Percentiles rank a stretch among this genome's conserved stretches.
Conservation (phyloP, 2,113 vertebrate species). For the Sebastes fasciatus region DNA sequence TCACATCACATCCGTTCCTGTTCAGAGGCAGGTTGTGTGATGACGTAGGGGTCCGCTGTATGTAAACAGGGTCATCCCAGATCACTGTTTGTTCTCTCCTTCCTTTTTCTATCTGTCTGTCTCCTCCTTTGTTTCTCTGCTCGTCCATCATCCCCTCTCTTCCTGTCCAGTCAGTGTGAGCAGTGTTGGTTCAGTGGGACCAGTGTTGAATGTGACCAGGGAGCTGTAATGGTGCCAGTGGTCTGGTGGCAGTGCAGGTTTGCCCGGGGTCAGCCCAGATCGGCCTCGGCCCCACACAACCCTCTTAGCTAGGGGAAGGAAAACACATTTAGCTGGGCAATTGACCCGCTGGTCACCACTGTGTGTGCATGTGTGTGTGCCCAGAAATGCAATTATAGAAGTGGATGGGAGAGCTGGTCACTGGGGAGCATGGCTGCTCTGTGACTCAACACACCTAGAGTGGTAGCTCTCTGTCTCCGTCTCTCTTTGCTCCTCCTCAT, state of each 20-base stretch:
- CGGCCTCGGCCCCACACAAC: conserved; percentile 22
- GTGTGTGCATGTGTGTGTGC: conserved; percentile 40
- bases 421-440: conserved; percentile 69
- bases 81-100: neutral
- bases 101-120: too few species aligned
- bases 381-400: conserved; percentile 94
- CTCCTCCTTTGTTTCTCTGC: too few species aligned
- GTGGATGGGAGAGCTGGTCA: conserved; percentile 85
- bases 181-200: conserved; percentile 23
- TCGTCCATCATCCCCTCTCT: conserved; percentile 53
- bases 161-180: conserved; percentile 30
- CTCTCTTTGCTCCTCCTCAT: neutral
- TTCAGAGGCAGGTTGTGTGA: neutral
- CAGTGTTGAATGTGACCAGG: conserved; percentile 31
- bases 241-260: conserved; percentile 40
- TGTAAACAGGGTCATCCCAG: neutral
- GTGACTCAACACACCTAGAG: conserved; percentile 53
- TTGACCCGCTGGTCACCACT: conserved; percentile 74
- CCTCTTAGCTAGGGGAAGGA: conserved; percentile 74
- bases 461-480: conserved; percentile 26
- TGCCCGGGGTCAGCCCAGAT: conserved; percentile 59
- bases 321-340: conserved; percentile 84
- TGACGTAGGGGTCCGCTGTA: conserved; percentile 8
- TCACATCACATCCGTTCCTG: neutral
- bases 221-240: conserved; percentile 60